Conservation (phyloP, 2,797 vertebrate genomes). For the Alca torda region DNA sequence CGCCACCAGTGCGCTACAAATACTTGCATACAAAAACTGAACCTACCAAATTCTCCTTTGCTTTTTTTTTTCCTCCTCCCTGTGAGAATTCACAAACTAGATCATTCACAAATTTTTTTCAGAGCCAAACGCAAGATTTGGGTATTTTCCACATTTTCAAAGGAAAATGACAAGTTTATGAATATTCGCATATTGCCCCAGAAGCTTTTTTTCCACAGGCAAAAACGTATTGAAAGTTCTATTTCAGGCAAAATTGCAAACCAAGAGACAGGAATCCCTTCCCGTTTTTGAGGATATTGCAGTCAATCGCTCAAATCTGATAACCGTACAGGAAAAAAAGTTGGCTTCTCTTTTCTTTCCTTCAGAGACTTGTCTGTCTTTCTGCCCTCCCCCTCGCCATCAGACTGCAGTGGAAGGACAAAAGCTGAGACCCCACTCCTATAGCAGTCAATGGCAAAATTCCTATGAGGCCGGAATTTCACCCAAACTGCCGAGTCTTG, state of each 20-base stretch:
- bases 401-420: not conserved
- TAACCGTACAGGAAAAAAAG: not conserved
- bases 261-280: not conserved
- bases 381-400: not conserved
- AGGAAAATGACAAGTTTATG: not conserved
- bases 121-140: not conserved
- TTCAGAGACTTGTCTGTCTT: not conserved
- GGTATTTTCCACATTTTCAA: not conserved
- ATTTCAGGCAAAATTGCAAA: not conserved
- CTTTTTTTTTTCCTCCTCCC: not conserved
- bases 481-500: not conserved
- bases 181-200: not conserved
- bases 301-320: not conserved
- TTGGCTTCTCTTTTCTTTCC: not conserved
- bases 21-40: not conserved
- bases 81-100: not conserved
- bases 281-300: not conserved
- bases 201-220: not conserved
- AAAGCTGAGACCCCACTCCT: not conserved
- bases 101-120: not conserved
- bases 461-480: not conserved
- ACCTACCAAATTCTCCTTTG: not conserved
- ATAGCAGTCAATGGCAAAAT: not conserved
- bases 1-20: not conserved
- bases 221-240: not conserved